Base-by-base conservation (phyloP, 2,888 invertebrate genomes). In the Panzeria rudis region DNA sequence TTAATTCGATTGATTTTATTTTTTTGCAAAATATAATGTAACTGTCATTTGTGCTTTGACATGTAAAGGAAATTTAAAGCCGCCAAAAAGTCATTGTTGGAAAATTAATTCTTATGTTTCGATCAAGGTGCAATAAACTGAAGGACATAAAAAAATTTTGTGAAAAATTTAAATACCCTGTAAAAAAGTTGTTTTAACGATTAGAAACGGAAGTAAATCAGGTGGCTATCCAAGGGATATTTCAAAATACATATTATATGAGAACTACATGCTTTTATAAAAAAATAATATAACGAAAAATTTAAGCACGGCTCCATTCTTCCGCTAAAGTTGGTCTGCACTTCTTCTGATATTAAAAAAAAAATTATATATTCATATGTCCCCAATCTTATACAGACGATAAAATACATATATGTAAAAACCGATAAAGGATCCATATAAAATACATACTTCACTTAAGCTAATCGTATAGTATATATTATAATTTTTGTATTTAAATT, bases 401-500 rank as follows among this genome's bases (percentile, higher is more conserved):
- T 5, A 44, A 9, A 3, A 20, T 8, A 15, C 17, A 20, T 23
- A 11, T 50, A 9, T 54, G 15, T 6, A 25, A 15, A 38, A 44
- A 23, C 4, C 1, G 4, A 41, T 41, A 62, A 47, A 50, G 11
- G 13, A 25, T 47, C 9, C 20, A 11, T 61, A 15, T n/a, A 56
- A n/a, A 25, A 29, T 20, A 59, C 2, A 23, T 20, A 47, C 32
- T 23, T n/a, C 9, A n/a, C 4, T 29, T 38, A 1, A 15, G 41
- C 29, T 75, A 54, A 76, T 76, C 64, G 3, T 25, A 76, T 9
- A 76, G 64, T 32, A 35, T 76, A 35, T 66, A 44, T 56, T 66
- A 56, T 23, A 66, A 41, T 5, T 50, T 52, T 20, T 9, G 44
- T 1, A 23, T 47, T 77, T 47, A 35, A 61, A 13, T 78, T 11